Conservation (phyloP, 1,140 invertebrate species). For the Zaprionus tsacasi region DNA sequence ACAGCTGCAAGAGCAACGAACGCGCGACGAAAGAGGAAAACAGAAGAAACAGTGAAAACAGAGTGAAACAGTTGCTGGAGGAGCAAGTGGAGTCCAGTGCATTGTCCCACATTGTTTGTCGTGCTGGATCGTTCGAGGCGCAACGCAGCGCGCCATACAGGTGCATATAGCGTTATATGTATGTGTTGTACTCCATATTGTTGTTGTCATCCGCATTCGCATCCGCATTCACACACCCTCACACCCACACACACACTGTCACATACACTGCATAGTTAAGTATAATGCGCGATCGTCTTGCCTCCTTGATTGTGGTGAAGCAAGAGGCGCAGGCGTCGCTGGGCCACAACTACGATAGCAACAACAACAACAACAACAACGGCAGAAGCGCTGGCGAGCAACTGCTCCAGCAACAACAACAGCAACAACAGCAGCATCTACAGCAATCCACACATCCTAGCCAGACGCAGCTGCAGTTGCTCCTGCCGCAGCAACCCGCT, state of each 20-base stretch:
- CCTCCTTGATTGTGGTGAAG: constrained; percentile 83
- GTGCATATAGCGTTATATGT: constrained; percentile 46
- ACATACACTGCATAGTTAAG: constrained; percentile 18
- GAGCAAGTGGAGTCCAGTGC: constrained; percentile 22
- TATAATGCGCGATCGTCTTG: constrained; percentile 84
- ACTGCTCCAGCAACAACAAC: constrained; percentile 33
- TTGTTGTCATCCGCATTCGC: constrained; percentile 9
- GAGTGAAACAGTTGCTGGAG: not conserved
- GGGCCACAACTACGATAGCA: constrained; percentile 30
- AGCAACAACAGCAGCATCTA: constrained; percentile 31
- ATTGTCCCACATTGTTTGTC: constrained; percentile 32
- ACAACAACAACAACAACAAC: constrained; percentile 34
- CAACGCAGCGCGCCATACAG: constrained; percentile 64
- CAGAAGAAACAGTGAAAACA: not conserved
- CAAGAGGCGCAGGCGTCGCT: constrained; percentile 63
- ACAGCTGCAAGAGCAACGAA: constrained; percentile 21
- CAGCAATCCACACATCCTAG: constrained; percentile 3
- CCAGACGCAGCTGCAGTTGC: constrained; percentile 23
- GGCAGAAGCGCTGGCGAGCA: constrained; percentile 33
- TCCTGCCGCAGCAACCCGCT: constrained; percentile 34
- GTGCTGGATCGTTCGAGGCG: constrained; percentile 65
- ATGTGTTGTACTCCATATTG: constrained; percentile 39
- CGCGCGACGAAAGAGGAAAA: not conserved
- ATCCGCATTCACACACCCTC: constrained; percentile 5
- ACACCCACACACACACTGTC: not conserved